Evolutionary conservation across 2,888 invertebrate species (phyloP).

Genomic region (Catocala nupta): DNA sequence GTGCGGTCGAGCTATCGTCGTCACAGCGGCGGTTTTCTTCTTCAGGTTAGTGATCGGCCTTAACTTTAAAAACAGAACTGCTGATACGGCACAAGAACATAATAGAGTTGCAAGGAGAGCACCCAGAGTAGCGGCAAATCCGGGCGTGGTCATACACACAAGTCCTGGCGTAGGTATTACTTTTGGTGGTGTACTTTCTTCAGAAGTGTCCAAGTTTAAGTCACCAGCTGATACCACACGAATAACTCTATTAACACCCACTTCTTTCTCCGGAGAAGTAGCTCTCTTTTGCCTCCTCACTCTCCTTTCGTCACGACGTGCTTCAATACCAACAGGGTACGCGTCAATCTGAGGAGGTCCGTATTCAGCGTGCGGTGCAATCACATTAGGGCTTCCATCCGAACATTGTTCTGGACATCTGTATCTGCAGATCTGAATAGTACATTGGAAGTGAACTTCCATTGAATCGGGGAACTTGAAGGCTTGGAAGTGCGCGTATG

Average conservation of each 20-base stretch:
- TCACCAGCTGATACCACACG: constrained; percentile 97
- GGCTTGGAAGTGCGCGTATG: constrained; percentile 97
- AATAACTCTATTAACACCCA: constrained; percentile 96
- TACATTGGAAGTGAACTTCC: constrained; percentile 98
- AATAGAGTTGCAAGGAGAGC: constrained; percentile 94
- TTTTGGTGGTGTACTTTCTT: constrained; percentile 88
- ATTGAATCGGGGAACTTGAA: constrained; percentile 98
- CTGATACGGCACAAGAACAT: constrained; percentile 94
- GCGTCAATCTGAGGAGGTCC: constrained; percentile 90
- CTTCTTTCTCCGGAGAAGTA: constrained; percentile 91
- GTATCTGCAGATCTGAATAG: constrained; percentile 97
- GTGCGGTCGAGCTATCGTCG: constrained; percentile 81
- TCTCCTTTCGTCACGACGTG: constrained; percentile 91
- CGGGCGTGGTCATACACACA: constrained; percentile 98
- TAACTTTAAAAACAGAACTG: constrained; percentile 94
- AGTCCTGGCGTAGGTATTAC: constrained; percentile 90
- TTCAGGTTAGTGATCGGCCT: constrained; percentile 89
- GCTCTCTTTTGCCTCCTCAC: constrained; percentile 89
- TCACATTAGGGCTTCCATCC: constrained; percentile 86
- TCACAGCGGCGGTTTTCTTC: constrained; percentile 84
- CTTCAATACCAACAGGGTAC: constrained; percentile 88
- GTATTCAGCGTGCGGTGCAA: constrained; percentile 89
- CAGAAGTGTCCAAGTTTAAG: constrained; percentile 92
- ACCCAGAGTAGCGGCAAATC: constrained; percentile 95
- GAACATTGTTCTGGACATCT: constrained; percentile 97